These are phyloP conservation scores for Carduelis carduelis DNA, from an alignment of 2,797 vertebrate species.

Conservation along the genomic window DNA sequence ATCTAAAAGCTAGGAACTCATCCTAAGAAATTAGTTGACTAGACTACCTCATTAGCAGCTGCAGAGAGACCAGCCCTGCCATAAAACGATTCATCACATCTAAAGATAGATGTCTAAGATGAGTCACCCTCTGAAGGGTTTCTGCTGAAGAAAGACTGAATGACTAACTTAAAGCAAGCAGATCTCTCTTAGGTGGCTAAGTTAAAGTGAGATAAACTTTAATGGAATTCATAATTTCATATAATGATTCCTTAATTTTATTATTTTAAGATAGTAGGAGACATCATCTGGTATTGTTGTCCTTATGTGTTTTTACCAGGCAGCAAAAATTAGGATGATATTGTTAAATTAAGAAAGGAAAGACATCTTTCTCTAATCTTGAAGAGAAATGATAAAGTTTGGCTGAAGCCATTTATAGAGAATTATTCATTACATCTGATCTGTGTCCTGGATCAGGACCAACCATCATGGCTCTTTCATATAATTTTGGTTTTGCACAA, in stretches of 20 bases:
- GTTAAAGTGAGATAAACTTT: not conserved
- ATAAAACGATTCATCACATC: not conserved
- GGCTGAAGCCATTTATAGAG: accelerated
- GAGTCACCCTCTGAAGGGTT: not conserved
- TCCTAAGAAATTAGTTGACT: not conserved
- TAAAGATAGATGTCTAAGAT: not conserved
- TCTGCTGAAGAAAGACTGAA: not conserved
- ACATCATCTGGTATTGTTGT: not conserved
- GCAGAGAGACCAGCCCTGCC: not conserved
- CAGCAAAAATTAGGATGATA: not conserved
- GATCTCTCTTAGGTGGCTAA: not conserved
- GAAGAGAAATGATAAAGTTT: not conserved
- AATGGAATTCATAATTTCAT: not conserved
- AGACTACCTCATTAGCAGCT: not conserved
- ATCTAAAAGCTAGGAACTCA: not conserved
- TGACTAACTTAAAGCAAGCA: not conserved
- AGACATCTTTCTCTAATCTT: not conserved
- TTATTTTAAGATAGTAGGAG: not conserved
- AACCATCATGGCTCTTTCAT: not conserved
- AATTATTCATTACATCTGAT: not conserved
- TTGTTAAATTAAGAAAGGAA: accelerated
- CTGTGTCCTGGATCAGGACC: not conserved
- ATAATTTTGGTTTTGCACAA: not conserved
- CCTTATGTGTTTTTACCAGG: not conserved
- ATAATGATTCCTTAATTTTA: not conserved